Conservation (phyloP, 2,113 vertebrate genomes). For the Peromyscus californicus region DNA sequence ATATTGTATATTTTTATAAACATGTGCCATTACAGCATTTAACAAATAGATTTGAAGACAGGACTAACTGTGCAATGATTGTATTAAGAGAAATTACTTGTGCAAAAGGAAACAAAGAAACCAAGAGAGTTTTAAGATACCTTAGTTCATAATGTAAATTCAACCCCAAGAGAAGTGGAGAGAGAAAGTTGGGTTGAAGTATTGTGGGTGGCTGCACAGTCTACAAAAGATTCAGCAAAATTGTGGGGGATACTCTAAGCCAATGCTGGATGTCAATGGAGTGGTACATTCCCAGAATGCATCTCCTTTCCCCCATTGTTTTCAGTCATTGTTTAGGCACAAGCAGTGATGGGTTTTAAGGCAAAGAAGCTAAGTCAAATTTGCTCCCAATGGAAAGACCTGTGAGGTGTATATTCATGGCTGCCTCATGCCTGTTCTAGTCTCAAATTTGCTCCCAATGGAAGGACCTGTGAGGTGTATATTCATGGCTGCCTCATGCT, state of each 20-base stretch:
- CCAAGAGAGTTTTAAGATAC: background rate
- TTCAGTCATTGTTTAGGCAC: background rate
- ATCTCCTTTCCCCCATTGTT: background rate
- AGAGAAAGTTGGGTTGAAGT: background rate
- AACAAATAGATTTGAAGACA: background rate
- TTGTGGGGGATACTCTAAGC: background rate
- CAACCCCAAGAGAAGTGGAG: background rate
- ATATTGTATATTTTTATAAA: background rate
- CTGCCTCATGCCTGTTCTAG: background rate
- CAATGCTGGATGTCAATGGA: background rate
- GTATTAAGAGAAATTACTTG: background rate
- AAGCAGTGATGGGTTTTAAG: background rate
- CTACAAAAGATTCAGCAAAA: background rate
- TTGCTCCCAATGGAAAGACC: background rate
- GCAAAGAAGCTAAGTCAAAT: background rate
- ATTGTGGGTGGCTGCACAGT: background rate
- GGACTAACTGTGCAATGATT: background rate
- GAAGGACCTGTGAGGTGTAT: background rate
- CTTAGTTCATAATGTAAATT: background rate
- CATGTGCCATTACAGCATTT: background rate
- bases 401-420: background rate
- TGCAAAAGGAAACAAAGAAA: slow-evolving; percentile 8
- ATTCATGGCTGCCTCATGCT: background rate
- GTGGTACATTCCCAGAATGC: background rate
- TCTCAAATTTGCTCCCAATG: background rate